These are phyloP conservation scores for Drosophila lowei DNA, from an alignment of 1,140 invertebrate species.

Conservation along the genomic window DNA sequence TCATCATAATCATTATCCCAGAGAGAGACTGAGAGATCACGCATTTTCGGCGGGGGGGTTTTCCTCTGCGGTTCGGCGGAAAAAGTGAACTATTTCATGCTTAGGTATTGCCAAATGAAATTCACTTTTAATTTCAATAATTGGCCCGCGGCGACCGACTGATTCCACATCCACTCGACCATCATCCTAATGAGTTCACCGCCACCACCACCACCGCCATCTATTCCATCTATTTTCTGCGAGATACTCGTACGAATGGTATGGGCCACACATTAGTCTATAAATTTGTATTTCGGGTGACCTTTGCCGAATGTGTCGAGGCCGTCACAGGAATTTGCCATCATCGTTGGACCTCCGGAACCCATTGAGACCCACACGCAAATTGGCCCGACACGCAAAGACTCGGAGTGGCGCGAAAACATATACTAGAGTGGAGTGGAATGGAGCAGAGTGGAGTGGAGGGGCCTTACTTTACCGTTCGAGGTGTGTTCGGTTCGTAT, in stretches of 20 bases:
- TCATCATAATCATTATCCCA: slow-evolving; percentile 65
- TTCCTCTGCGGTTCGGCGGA: slow-evolving; percentile 24
- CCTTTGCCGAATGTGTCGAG: slow-evolving; percentile 66
- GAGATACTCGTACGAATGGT: slow-evolving; percentile 23
- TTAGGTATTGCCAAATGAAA: slow-evolving; percentile 50
- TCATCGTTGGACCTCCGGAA: slow-evolving; percentile 56
- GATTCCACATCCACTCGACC: slow-evolving; percentile 22
- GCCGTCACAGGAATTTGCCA: slow-evolving; percentile 53
- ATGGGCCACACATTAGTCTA: slow-evolving; percentile 46
- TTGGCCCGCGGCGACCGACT: slow-evolving; percentile 54
- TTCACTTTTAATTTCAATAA: slow-evolving; percentile 79
- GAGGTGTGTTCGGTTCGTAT: slow-evolving; percentile 36
- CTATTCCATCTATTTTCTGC: slow-evolving; percentile 19
- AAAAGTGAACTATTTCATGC: slow-evolving; percentile 68
- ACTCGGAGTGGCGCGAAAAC: slow-evolving; percentile 21
- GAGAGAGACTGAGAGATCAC: slow-evolving; percentile 41
- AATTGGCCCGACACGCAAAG: slow-evolving; percentile 72
- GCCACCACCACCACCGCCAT: slow-evolving; percentile 10
- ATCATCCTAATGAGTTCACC: slow-evolving; percentile 72
- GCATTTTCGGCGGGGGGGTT: slow-evolving; percentile 31
- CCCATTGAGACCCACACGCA: slow-evolving; percentile 72
- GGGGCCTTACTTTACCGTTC: slow-evolving; percentile 20
- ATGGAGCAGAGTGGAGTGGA: neutral
- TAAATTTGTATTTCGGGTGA: slow-evolving; percentile 39
- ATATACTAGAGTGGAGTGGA: slow-evolving; percentile 8